Percentiles rank a stretch among this genome's conserved stretches.
Conservation (phyloP, 2,888 invertebrate genomes). For the Pheosia gnoma region DNA sequence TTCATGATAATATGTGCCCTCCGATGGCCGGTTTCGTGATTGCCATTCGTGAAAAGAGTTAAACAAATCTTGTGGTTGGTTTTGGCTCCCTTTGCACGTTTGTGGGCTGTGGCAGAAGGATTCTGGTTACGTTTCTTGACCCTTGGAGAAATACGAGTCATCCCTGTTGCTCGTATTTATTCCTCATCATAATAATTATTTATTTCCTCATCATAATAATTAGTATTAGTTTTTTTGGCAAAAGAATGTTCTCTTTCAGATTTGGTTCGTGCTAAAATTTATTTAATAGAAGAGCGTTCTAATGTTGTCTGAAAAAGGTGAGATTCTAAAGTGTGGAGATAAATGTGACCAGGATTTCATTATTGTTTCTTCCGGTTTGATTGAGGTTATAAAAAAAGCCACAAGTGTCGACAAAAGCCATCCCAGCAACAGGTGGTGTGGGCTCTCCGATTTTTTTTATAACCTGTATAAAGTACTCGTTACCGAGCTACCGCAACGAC, state of each 20-base stretch:
- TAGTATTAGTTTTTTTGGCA: no score
- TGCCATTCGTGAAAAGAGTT: constrained; percentile 28
- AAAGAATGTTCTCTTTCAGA: neutral
- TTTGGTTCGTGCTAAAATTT: neutral
- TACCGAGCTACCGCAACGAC: neutral
- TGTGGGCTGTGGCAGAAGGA: neutral
- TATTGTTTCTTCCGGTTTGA: constrained; percentile 14
- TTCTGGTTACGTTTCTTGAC: neutral
- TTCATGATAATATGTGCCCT: constrained; percentile 72
- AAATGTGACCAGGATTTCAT: constrained; percentile 9
- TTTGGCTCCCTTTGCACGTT: constrained; percentile 35
- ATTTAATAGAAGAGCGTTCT: neutral
- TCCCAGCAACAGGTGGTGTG: constrained; percentile 34
- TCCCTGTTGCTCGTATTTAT: neutral
- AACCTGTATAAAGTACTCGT: neutral
- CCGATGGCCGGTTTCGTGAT: constrained; percentile 63
- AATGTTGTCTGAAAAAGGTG: neutral
- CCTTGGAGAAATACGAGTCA: neutral
- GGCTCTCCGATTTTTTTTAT: constrained; percentile 17
- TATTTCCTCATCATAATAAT: neutral
- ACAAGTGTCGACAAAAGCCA: constrained; percentile 28
- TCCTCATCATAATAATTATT: neutral
- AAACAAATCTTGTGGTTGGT: constrained; percentile 29
- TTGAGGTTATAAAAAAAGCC: constrained; percentile 23
- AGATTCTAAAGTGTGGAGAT: neutral